A percentile compares a stretch with the other conserved stretches of the same genome.
Evolutionary conservation across 2,113 vertebrate species (phyloP).

Genomic region (Apteryx owenii): DNA sequence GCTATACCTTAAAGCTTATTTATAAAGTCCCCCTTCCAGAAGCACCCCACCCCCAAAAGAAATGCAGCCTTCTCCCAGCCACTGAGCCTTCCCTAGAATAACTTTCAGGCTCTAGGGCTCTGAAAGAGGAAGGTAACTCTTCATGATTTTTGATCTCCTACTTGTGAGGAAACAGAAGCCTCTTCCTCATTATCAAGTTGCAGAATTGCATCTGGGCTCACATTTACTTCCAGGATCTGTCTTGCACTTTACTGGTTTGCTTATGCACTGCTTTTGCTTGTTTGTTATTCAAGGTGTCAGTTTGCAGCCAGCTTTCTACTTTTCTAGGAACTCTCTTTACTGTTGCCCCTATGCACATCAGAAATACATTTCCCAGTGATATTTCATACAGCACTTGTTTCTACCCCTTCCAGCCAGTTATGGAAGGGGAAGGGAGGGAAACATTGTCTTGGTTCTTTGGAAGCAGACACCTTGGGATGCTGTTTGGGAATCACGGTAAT

Average conservation of each 20-base stretch:
- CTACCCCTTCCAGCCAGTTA: not conserved
- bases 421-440: not conserved
- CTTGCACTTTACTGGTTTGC: not conserved
- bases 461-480: not conserved
- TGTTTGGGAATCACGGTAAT: not conserved
- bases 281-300: not conserved
- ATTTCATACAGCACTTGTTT: not conserved
- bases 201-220: not conserved
- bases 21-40: not conserved
- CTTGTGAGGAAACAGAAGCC: not conserved
- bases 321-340: not conserved
- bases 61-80: not conserved
- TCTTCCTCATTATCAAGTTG: not conserved
- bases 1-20: not conserved
- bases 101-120: not conserved
- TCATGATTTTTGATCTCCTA: not conserved
- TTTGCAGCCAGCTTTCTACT: not conserved
- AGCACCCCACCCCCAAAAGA: not conserved
- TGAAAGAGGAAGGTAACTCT: not conserved
- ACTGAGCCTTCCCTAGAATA: accelerated
- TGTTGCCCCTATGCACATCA: not conserved
- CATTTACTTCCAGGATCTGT: not conserved
- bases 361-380: not conserved
- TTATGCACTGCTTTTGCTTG: not conserved
- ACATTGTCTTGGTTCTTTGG: not conserved